Base-by-base conservation (phyloP, 92 coral and sea anemone genomes). In the Phymanthus crucifer region DNA sequence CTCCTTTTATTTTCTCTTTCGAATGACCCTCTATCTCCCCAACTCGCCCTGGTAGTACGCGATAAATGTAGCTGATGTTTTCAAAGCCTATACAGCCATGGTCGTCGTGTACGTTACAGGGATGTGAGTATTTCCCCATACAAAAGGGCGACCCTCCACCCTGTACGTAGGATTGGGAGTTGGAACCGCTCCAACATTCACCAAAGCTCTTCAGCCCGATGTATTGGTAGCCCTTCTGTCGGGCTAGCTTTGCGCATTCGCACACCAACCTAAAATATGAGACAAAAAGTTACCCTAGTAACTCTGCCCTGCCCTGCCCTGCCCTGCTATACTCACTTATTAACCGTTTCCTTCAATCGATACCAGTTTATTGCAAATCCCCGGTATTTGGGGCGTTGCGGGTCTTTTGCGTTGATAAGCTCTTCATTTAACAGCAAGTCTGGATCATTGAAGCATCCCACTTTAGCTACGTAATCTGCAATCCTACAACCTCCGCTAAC, bases 171-270 rank as follows among this genome's bases (percentile, higher is more conserved):
- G 33, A 10, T 1, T 27, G 64, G 35, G 66, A 27, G 4, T 13
- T n/a, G 6, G 78, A 11, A 48, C 78, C 78, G 43, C 78, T 74
- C 66, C 64, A 48, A 74, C 78, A 74, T 48, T 74, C 65, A 19
- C 78, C 78, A 48, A 46, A 32, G 54, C 10, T 46, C 38, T 74
- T 40, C 36, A 74, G 16, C 6, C 65, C 78, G 23, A 74, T 57
- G 67, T 27, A 74, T 18, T 74, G 26, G 78, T 47, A 74, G 0
- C 78, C 67, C 37, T 48, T 50, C 23, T 27, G 19, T 13, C 78
- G 48, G 13, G 78, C 78, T 48, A 46, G 48, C 78, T 74, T 57
- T 31, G 58, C 78, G 34, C 78, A 74, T 16, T 32, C 40, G 32
- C 78, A 74, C 27, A 74, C 56, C 27, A 74, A 26, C n/a, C 78